phyloP scores from a whole-genome alignment of 1,140 invertebrate genomes.

The Cephus cinctus region DNA sequence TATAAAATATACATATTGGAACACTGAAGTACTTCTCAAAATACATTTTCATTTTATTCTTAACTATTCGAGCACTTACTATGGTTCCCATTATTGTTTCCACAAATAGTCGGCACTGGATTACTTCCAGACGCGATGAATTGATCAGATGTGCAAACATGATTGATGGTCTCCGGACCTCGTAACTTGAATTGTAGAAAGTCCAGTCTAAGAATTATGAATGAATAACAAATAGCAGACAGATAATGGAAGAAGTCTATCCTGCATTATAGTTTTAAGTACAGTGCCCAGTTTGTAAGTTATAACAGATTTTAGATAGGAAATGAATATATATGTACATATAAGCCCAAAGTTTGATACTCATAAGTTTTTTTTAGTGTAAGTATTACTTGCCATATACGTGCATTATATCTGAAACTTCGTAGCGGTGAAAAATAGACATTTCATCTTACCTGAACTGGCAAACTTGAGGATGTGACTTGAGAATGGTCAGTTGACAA shows the following conservation, averaged over 20 bases:
- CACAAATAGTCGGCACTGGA: slow-evolving; percentile 78
- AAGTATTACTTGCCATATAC: too few species aligned
- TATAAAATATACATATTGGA: slow-evolving; percentile 22
- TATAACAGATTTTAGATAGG: too few species aligned
- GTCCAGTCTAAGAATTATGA: slow-evolving; percentile 63
- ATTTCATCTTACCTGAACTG: slow-evolving; percentile 68
- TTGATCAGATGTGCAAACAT: slow-evolving; percentile 81
- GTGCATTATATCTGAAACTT: too few species aligned
- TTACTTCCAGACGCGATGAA: slow-evolving; percentile 81
- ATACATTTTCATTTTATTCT: too few species aligned
- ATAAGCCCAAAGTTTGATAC: too few species aligned
- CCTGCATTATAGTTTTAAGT: too few species aligned
- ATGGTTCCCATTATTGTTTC: slow-evolving; percentile 78
- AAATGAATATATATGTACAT: too few species aligned
- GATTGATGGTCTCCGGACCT: slow-evolving; percentile 71
- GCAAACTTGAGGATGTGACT: slow-evolving; percentile 73
- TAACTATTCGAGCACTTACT: slow-evolving; percentile 64
- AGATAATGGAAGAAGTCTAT: too few species aligned
- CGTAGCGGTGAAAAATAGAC: not conserved
- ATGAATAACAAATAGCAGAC: slow-evolving; percentile 5
- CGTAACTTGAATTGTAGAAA: slow-evolving; percentile 73
- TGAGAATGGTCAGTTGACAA: slow-evolving; percentile 79
- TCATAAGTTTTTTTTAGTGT: too few species aligned
- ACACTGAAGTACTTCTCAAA: not conserved
- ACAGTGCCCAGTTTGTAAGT: too few species aligned